Evolutionary conservation across 2,888 invertebrate species (phyloP).

Genomic region (Acleris literana): DNA sequence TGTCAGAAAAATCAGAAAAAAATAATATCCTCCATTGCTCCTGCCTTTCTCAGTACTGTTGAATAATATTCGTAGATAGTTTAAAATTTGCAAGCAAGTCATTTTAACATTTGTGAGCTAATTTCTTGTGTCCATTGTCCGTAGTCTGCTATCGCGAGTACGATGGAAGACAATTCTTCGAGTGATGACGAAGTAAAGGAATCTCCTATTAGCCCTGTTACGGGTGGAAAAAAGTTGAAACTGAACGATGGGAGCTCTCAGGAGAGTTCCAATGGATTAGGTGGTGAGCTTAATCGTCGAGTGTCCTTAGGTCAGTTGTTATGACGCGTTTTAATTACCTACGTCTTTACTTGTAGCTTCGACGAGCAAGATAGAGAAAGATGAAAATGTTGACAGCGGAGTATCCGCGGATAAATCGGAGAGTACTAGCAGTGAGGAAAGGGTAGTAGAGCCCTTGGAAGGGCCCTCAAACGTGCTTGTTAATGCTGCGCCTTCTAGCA

Average conservation of each 20-base stretch:
- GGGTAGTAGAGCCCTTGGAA: slow-evolving; percentile 49
- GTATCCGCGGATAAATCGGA: slow-evolving; percentile 78
- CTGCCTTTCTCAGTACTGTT: slow-evolving; percentile 39
- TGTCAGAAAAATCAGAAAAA: slow-evolving; percentile 48
- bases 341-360: slow-evolving; percentile 48
- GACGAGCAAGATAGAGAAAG: slow-evolving; percentile 53
- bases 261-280: slow-evolving; percentile 66
- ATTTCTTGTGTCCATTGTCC: slow-evolving; percentile 28
- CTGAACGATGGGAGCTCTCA: slow-evolving; percentile 78
- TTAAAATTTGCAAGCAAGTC: slow-evolving; percentile 22
- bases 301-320: slow-evolving; percentile 9
- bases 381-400: slow-evolving; percentile 76
- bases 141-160: slow-evolving; percentile 45
- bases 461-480: slow-evolving; percentile 69
- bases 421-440: slow-evolving; percentile 73
- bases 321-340: slow-evolving; percentile 25
- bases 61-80: slow-evolving; percentile 39
- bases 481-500: slow-evolving; percentile 66
- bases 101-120: slow-evolving; percentile 9
- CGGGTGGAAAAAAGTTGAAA: slow-evolving; percentile 73
- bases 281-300: slow-evolving; percentile 46
- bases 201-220: slow-evolving; percentile 59
- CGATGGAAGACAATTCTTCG: slow-evolving; percentile 75
- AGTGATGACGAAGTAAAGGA: slow-evolving; percentile 73
- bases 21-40: slow-evolving; percentile 50